A percentile compares a stretch with the other conserved stretches of the same genome.
Conservation (phyloP, 2,888 invertebrate species). For the Dorcus hopei region DNA sequence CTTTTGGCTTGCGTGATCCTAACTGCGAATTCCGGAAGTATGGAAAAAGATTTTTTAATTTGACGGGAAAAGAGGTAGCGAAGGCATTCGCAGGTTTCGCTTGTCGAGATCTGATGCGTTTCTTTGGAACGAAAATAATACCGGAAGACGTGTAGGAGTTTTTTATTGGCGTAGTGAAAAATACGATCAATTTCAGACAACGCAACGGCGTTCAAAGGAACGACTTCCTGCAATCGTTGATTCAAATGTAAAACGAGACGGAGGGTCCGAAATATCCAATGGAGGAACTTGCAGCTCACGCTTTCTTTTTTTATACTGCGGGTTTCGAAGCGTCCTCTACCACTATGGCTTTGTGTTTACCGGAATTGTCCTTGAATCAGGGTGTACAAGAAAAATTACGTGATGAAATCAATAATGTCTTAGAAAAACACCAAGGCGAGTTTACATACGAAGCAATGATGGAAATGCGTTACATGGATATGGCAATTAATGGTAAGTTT, state of each 20-base stretch:
- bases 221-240: slow-evolving; percentile 42
- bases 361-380: slow-evolving; percentile 43
- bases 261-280: neutral
- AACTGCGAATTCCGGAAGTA: slow-evolving; percentile 10
- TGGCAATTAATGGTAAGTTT: slow-evolving; percentile 41
- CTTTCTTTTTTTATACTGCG: slow-evolving; percentile 47
- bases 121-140: slow-evolving; percentile 19
- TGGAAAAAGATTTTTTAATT: slow-evolving; percentile 4
- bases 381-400: slow-evolving; percentile 47
- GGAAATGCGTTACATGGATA: slow-evolving; percentile 50
- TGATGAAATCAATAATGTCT: slow-evolving; percentile 40
- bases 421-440: slow-evolving; percentile 38
- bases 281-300: slow-evolving; percentile 35
- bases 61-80: slow-evolving; percentile 14
- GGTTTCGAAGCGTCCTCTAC: slow-evolving; percentile 50
- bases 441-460: slow-evolving; percentile 47
- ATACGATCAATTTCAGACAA: slow-evolving; percentile 31
- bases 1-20: slow-evolving; percentile 11
- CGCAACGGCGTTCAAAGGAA: slow-evolving; percentile 26
- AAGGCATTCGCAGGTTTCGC: slow-evolving; percentile 8
- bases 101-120: slow-evolving; percentile 21
- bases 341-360: slow-evolving; percentile 42
- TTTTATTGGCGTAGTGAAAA: slow-evolving; percentile 33
- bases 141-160: slow-evolving; percentile 31
- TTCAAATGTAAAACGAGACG: slow-evolving; percentile 26